Conservation (phyloP, 2,888 invertebrate genomes). For the Celastrina argiolus region DNA sequence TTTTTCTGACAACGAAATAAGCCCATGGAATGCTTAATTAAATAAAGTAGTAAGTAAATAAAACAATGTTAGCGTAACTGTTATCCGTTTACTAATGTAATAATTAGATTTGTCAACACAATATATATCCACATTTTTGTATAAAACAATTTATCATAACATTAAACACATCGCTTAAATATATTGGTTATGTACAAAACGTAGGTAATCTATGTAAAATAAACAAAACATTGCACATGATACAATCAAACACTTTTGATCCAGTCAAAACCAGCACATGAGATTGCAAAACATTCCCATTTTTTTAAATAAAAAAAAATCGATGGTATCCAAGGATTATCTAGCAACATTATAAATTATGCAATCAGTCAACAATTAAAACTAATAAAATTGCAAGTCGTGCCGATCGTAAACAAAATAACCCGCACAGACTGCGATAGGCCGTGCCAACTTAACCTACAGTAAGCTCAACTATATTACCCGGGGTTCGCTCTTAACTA, state of each 20-base stretch:
- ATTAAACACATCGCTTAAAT: constrained; percentile 43
- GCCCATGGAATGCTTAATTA: constrained; percentile 31
- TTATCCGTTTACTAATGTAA: constrained; percentile 38
- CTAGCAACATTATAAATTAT: constrained; percentile 61
- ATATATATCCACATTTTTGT: constrained; percentile 42
- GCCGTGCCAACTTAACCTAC: constrained; percentile 33
- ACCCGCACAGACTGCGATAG: constrained; percentile 29
- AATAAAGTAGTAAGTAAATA: constrained; percentile 34
- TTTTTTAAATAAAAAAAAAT: constrained; percentile 47
- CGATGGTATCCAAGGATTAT: constrained; percentile 46
- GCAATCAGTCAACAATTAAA: constrained; percentile 61
- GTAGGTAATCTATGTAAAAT: constrained; percentile 37
- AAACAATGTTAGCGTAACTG: constrained; percentile 44
- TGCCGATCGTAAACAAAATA: constrained; percentile 18
- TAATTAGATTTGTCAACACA: constrained; percentile 38
- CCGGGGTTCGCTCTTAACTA: constrained; percentile 29
- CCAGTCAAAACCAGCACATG: constrained; percentile 57
- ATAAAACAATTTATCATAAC: constrained; percentile 51
- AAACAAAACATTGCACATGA: constrained; percentile 60
- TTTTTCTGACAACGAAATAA: too few species aligned
- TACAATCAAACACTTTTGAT: constrained; percentile 72
- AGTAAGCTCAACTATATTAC: constrained; percentile 40
- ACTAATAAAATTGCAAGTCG: constrained; percentile 26
- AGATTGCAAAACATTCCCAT: constrained; percentile 44
- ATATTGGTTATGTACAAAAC: constrained; percentile 28